These are phyloP conservation scores for Frieseomelitta varia DNA, from an alignment of 1,140 invertebrate species.

Conservation along the genomic window DNA sequence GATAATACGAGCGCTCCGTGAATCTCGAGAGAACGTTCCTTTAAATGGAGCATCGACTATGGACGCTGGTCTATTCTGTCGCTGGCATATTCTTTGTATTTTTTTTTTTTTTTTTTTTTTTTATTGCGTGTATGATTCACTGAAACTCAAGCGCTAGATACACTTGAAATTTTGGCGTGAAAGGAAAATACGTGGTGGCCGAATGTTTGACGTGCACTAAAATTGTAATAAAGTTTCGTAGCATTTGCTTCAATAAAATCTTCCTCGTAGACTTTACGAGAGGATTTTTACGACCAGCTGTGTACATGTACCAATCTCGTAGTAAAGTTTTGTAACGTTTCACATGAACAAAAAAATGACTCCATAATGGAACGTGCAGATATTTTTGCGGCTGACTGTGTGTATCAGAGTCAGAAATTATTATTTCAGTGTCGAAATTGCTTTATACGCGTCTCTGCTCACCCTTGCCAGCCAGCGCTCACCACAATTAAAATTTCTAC, in stretches of 20 bases:
- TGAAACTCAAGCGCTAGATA: neutral
- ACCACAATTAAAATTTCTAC: neutral
- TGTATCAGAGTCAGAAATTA: neutral
- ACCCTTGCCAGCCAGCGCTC: neutral
- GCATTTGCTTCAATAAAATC: too few relatives aligned
- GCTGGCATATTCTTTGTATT: neutral
- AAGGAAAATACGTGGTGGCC: fast-evolving
- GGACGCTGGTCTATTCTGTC: neutral
- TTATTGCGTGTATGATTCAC: too few relatives aligned
- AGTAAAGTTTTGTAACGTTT: neutral
- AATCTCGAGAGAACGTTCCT: conserved; percentile 23
- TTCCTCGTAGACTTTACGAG: too few relatives aligned
- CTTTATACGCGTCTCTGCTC: neutral
- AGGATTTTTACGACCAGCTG: too few relatives aligned
- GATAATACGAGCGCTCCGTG: conserved; percentile 62
- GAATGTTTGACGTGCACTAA: neutral
- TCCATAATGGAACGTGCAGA: fast-evolving
- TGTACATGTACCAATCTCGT: too few relatives aligned
- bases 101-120: too few relatives aligned
- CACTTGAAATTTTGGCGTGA: neutral
- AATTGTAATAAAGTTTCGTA: too few relatives aligned
- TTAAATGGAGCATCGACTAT: conserved; percentile 51
- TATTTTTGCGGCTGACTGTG: neutral
- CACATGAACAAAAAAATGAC: neutral
- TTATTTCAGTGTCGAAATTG: neutral